A percentile compares a stretch with the other conserved stretches of the same genome.
phyloP scores from a whole-genome alignment of 1,140 invertebrate genomes.

The Aethina tumida region DNA sequence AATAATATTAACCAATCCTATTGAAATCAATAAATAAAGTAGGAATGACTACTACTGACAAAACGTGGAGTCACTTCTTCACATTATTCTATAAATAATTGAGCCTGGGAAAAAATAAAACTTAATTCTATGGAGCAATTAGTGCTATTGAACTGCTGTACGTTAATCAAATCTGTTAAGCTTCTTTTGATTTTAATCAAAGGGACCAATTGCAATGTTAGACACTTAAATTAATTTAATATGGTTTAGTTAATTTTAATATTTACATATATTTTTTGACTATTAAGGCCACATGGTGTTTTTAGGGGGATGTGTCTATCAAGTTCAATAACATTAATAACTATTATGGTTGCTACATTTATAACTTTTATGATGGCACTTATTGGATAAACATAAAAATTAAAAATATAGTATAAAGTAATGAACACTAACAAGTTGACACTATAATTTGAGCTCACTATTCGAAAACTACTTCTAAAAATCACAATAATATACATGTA shows the following conservation, averaged over 20 bases:
- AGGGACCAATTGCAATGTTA: no score
- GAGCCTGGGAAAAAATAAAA: no score
- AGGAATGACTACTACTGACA: background rate
- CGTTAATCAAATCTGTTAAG: no score
- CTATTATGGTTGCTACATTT: no score
- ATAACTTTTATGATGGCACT: background rate
- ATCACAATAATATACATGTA: slow-evolving; percentile 16
- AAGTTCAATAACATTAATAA: slow-evolving; percentile 2
- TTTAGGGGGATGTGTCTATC: no score
- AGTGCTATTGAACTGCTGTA: no score
- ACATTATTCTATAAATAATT: no score
- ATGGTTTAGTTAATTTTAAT: background rate
- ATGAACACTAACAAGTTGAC: slow-evolving; percentile 7
- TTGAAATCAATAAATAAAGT: background rate
- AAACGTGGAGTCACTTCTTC: no score
- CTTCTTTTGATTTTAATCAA: no score
- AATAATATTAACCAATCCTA: background rate
- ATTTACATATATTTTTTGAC: background rate
- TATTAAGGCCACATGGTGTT: background rate
- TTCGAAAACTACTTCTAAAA: slow-evolving; percentile 8
- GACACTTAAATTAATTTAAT: no score
- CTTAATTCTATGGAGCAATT: no score
- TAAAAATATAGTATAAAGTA: slow-evolving; percentile 2
- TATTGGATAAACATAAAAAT: background rate
- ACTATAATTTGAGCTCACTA: slow-evolving; percentile 17